A percentile compares a stretch with the other conserved stretches of the same genome.
These are phyloP conservation scores for Hesperia comma DNA, from an alignment of 2,888 invertebrate genomes.

Conservation along the genomic window DNA sequence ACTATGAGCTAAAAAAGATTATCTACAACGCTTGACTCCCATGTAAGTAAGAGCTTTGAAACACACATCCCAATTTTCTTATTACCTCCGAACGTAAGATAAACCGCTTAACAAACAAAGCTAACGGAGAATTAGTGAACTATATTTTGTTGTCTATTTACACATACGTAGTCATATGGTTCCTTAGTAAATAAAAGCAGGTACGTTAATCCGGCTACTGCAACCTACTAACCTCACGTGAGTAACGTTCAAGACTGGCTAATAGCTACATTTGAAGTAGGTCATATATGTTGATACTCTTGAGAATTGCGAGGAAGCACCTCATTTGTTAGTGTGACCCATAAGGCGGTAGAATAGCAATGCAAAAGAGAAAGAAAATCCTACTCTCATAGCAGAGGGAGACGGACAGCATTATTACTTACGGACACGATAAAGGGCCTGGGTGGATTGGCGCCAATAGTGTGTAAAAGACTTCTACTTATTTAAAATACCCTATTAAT, in stretches of 20 bases:
- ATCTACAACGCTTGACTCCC: too few relatives aligned
- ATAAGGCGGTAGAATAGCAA: conserved; percentile 4
- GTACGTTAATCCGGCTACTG: not conserved
- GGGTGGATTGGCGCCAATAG: not conserved
- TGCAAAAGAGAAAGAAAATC: not conserved
- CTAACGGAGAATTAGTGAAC: too few relatives aligned
- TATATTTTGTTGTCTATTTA: too few relatives aligned
- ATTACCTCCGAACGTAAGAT: too few relatives aligned
- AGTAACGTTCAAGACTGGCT: not conserved
- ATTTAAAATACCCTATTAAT: conserved; percentile 5
- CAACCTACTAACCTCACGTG: not conserved
- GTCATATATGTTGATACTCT: conserved; percentile 1
- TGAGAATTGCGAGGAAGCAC: conserved; percentile 3
- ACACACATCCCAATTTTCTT: too few relatives aligned
- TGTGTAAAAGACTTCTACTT: not conserved
- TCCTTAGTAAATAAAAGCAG: not conserved
- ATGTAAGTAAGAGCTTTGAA: too few relatives aligned
- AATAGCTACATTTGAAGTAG: not conserved
- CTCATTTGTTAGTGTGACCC: conserved; percentile 9
- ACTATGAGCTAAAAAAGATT: too few relatives aligned
- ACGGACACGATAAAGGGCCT: not conserved
- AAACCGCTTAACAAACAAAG: too few relatives aligned
- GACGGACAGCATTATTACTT: not conserved
- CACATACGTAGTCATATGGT: not conserved
- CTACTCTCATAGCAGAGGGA: not conserved